phyloP scores from a whole-genome alignment of 2,797 vertebrate genomes.

The Fringilla coelebs region DNA sequence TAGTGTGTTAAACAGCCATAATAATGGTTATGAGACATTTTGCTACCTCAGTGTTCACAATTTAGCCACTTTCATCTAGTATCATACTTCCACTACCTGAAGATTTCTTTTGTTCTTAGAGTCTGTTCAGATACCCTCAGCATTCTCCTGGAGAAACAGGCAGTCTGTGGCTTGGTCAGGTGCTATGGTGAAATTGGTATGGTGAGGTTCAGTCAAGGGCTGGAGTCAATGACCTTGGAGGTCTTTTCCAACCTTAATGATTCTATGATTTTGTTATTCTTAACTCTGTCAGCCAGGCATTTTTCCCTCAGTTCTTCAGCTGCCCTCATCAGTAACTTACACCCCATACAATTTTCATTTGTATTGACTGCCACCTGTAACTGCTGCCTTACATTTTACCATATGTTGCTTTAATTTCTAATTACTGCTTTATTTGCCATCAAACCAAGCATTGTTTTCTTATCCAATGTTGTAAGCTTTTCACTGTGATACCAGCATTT shows the following conservation, averaged over 20 bases:
- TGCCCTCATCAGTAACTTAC: not conserved
- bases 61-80: not conserved
- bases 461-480: not conserved
- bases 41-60: not conserved
- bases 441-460: not conserved
- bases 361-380: conserved; percentile 10
- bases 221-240: not conserved
- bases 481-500: not conserved
- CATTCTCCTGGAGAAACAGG: not conserved
- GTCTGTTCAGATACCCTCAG: not conserved
- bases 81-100: not conserved
- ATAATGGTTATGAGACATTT: not conserved
- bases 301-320: not conserved
- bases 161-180: not conserved
- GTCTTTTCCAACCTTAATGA: not conserved
- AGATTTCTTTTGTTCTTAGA: not conserved
- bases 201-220: not conserved
- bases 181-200: not conserved
- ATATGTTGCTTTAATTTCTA: conserved; percentile 28
- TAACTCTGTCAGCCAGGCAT: not conserved
- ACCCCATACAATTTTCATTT: not conserved
- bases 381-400: not conserved
- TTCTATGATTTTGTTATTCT: not conserved
- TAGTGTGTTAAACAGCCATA: not conserved
- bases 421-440: conserved; percentile 13